Percentiles rank a stretch among this genome's conserved stretches.
These are phyloP conservation scores for Platichthys stellatus DNA, from an alignment of 2,113 vertebrate genomes.

Conservation along the genomic window DNA sequence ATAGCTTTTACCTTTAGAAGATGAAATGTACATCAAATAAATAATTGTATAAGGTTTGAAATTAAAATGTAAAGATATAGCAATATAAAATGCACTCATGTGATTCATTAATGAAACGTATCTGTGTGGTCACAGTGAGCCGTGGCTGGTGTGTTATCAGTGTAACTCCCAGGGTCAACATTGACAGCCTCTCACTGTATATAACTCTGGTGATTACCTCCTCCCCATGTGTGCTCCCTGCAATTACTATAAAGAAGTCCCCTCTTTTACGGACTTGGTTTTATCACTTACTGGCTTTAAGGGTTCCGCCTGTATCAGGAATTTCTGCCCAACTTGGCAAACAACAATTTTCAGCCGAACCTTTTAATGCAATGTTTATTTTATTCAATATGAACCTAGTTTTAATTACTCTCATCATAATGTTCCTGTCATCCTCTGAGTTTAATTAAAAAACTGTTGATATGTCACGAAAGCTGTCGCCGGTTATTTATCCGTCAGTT, in stretches of 20 bases:
- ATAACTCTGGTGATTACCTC: not conserved
- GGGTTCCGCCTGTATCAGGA: not conserved
- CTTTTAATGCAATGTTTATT: not conserved
- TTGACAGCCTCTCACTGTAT: not conserved
- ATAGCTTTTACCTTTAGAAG: no score
- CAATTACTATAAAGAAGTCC: not conserved
- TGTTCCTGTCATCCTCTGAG: not conserved
- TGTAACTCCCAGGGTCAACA: not conserved
- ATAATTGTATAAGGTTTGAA: no score
- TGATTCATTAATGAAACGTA: no score
- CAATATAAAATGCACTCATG: not conserved
- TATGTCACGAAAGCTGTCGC: no score
- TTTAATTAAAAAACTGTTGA: not conserved
- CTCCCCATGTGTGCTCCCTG: not conserved
- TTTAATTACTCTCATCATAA: not conserved
- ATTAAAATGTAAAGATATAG: not conserved
- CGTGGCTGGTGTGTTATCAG: not conserved
- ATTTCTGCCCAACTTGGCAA: not conserved
- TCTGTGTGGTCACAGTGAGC: not conserved
- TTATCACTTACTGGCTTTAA: not conserved
- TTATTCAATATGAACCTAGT: not conserved
- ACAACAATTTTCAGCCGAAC: not conserved
- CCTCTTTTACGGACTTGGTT: not conserved
- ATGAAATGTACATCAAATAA: no score
- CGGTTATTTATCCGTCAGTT: no score